Conservation (phyloP, 2,797 vertebrate species). For the Cygnus olor region DNA sequence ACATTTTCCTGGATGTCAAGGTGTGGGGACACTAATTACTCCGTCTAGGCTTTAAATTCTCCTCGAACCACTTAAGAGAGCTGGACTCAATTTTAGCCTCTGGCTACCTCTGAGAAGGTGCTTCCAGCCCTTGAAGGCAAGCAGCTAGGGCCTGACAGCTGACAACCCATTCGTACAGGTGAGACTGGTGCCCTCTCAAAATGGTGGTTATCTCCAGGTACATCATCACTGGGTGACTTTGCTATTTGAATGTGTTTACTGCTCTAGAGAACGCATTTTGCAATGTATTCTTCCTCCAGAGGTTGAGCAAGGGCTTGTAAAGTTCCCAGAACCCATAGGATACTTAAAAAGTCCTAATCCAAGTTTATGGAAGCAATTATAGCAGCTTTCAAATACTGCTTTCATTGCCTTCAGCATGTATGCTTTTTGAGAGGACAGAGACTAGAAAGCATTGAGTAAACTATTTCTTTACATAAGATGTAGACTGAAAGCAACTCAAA, state of each 20-base stretch:
- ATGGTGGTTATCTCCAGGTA: neutral
- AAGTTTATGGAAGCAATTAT: constrained; percentile 31
- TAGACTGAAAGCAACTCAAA: neutral
- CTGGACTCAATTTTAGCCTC: neutral
- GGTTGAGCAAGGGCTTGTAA: neutral
- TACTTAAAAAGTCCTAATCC: constrained; percentile 23
- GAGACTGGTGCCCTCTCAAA: neutral
- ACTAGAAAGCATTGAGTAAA: neutral
- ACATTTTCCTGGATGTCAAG: neutral
- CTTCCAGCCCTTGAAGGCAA: neutral
- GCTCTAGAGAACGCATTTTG: neutral
- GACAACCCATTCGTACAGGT: neutral
- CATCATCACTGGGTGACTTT: neutral
- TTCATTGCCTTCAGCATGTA: neutral
- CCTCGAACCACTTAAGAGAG: neutral
- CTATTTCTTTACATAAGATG: neutral
- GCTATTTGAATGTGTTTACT: fast-evolving
- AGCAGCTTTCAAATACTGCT: neutral
- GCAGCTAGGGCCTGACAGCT: neutral
- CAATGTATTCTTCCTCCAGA: neutral
- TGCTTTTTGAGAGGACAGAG: neutral
- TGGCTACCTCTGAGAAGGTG: neutral
- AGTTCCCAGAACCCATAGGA: neutral
- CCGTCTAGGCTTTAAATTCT: neutral
- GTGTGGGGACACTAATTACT: neutral